Percentiles rank a stretch among this genome's conserved stretches.
These are phyloP conservation scores for Brachypteracias leptosomus DNA, from an alignment of 2,113 vertebrate genomes.

Conservation along the genomic window DNA sequence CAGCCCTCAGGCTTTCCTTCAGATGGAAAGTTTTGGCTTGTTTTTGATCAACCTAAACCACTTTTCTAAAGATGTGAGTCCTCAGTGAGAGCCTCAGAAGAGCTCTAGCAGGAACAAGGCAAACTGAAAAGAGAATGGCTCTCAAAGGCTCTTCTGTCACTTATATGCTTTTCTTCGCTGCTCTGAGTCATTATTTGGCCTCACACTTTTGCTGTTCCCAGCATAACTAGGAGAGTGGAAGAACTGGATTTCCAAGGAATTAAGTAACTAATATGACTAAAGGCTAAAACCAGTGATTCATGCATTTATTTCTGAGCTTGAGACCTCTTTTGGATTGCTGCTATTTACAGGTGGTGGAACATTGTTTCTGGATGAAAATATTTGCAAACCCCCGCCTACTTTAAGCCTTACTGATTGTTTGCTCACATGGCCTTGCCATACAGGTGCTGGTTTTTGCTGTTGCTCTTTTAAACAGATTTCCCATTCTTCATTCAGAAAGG, in stretches of 20 bases:
- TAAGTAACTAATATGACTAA: constrained; percentile 26
- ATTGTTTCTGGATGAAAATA: constrained; percentile 25
- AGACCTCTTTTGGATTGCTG: constrained; percentile 36
- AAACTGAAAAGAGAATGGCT: neutral
- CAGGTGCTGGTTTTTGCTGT: neutral
- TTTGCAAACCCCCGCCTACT: neutral
- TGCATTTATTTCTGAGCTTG: neutral
- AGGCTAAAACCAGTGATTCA: constrained; percentile 45
- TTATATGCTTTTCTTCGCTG: neutral
- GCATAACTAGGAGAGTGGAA: neutral
- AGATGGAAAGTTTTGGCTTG: neutral
- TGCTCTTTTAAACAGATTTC: constrained; percentile 5
- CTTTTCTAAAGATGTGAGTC: neutral
- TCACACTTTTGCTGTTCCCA: neutral
- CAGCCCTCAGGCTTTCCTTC: neutral
- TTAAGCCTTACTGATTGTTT: neutral
- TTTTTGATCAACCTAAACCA: neutral
- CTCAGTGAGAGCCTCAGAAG: neutral
- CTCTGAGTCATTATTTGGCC: constrained; percentile 36
- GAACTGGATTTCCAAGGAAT: neutral
- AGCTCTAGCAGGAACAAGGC: neutral
- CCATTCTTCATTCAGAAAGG: neutral
- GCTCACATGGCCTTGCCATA: neutral
- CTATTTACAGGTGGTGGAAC: constrained; percentile 5
- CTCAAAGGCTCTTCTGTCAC: neutral